Percentiles rank a stretch among this genome's conserved stretches.
Conservation (phyloP, 2,797 vertebrate genomes). For the Corythornis leucogaster region DNA sequence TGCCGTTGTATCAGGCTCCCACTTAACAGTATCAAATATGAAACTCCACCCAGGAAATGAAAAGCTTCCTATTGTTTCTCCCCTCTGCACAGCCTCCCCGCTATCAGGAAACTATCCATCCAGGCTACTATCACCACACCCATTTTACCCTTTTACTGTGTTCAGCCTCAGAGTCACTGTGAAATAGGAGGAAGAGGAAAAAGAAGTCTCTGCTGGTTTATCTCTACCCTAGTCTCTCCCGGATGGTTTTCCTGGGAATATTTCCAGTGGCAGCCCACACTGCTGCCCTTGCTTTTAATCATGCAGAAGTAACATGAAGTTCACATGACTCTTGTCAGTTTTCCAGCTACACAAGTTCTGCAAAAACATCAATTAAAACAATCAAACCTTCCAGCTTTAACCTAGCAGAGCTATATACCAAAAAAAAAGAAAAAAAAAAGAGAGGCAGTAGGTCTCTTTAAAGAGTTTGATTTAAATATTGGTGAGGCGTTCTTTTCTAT, state of each 20-base stretch:
- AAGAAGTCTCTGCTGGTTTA: background rate
- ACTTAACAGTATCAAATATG: background rate
- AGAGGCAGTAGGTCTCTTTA: background rate
- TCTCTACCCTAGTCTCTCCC: background rate
- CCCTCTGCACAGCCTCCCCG: background rate
- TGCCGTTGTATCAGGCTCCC: background rate
- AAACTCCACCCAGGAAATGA: slow-evolving; percentile 31
- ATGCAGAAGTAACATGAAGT: background rate
- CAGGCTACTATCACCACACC: background rate
- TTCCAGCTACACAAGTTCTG: background rate
- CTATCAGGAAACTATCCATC: background rate
- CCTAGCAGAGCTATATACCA: background rate
- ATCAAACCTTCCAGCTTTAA: background rate
- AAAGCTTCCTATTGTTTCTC: slow-evolving; percentile 39
- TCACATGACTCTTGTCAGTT: background rate
- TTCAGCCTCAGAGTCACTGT: background rate
- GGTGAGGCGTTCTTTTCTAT: background rate
- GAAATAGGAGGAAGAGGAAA: background rate
- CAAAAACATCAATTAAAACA: slow-evolving; percentile 21
- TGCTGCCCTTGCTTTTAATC: background rate
- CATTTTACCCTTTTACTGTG: background rate
- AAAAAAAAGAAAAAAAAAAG: background rate
- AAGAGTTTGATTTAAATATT: background rate
- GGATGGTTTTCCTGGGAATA: background rate
- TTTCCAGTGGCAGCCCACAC: background rate